Evolutionary conservation across 2,113 vertebrate species (phyloP).

Genomic region (Asarcornis scutulata): DNA sequence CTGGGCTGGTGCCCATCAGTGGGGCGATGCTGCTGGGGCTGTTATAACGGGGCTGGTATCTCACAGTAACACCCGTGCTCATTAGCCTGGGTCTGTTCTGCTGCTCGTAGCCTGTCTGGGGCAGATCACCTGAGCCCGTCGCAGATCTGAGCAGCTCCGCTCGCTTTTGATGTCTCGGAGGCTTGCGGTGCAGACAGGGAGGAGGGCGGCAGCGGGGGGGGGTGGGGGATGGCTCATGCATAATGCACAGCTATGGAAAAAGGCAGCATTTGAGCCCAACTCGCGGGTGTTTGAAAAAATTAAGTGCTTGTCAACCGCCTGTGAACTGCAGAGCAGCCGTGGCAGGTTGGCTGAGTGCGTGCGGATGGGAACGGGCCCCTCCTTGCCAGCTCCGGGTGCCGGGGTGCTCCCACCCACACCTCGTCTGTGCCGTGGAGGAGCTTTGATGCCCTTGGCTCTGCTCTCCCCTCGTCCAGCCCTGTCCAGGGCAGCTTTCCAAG

Average conservation of each 20-base stretch:
- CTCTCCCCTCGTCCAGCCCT: neutral
- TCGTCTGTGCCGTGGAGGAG: fast-evolving
- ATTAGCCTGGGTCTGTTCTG: fast-evolving
- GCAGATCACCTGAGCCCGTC: fast-evolving
- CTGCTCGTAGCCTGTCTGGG: neutral
- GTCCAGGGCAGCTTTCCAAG: neutral
- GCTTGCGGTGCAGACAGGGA: fast-evolving
- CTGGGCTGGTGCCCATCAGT: neutral
- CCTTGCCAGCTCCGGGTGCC: neutral
- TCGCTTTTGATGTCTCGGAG: conserved; percentile 19
- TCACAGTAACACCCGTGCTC: fast-evolving
- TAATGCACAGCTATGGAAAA: neutral
- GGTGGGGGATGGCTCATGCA: neutral
- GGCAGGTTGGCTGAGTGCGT: fast-evolving
- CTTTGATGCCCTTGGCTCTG: neutral
- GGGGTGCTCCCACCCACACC: fast-evolving
- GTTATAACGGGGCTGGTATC: neutral
- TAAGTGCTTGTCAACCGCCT: neutral
- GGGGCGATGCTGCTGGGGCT: too few species aligned
- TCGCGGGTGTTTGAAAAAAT: neutral
- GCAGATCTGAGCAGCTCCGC: neutral
- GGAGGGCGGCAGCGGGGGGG: neutral
- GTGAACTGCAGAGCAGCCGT: neutral
- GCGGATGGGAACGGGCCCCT: neutral
- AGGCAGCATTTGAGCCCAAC: neutral